These are phyloP conservation scores for Varroa destructor DNA, from an alignment of 1,140 invertebrate species.

Conservation along the genomic window DNA sequence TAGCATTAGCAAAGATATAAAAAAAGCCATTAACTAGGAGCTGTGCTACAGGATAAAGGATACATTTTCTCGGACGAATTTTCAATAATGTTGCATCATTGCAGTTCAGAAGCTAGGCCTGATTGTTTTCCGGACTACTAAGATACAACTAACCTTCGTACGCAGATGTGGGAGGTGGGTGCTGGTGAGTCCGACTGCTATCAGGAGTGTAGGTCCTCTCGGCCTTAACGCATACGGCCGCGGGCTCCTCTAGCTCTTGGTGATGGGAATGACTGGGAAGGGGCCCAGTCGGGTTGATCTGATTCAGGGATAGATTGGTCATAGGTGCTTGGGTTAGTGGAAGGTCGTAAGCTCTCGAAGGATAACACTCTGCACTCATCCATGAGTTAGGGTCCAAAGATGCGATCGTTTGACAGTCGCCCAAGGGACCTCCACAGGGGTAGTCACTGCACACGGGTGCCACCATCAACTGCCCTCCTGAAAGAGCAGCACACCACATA, in stretches of 20 bases:
- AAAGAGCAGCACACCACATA: background rate
- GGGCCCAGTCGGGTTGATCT: background rate
- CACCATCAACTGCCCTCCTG: conserved; percentile 21
- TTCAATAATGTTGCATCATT: too few species aligned
- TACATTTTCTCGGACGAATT: too few species aligned
- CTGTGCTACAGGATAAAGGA: too few species aligned
- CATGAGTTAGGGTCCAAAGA: background rate
- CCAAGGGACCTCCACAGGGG: too few species aligned
- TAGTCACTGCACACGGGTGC: too few species aligned
- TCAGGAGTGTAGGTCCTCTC: conserved; percentile 26
- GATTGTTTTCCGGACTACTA: too few species aligned
- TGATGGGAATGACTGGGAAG: conserved; percentile 12
- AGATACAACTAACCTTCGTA: background rate
- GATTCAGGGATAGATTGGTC: too few species aligned
- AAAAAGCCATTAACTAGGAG: too few species aligned
- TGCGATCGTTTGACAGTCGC: too few species aligned
- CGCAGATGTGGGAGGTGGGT: background rate
- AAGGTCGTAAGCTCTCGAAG: conserved; percentile 28
- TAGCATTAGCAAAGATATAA: too few species aligned
- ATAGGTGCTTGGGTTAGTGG: too few species aligned
- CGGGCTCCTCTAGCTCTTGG: conserved; percentile 21
- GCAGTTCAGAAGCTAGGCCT: too few species aligned
- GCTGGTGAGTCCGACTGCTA: background rate
- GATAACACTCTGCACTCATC: conserved; percentile 28
- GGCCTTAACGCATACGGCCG: conserved; percentile 5